A percentile compares a stretch with the other conserved stretches of the same genome.
Evolutionary conservation across 2,797 vertebrate species (phyloP).

Genomic region (Eutrigla gurnardus): DNA sequence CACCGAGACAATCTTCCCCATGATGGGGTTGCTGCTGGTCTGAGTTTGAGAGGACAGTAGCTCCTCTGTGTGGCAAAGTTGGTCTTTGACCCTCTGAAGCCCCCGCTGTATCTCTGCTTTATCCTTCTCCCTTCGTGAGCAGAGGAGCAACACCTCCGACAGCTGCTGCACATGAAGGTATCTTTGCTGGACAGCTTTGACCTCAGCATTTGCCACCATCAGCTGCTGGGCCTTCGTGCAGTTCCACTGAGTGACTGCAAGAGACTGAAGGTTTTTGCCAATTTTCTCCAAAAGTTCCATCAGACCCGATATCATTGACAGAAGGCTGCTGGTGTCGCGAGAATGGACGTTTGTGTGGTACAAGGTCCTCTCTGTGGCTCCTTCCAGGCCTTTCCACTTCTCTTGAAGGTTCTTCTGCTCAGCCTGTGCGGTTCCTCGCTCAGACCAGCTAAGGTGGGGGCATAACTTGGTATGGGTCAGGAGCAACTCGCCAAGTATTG

Average conservation of each 20-base stretch:
- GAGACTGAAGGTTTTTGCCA: conserved; percentile 47
- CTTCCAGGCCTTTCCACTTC: conserved; percentile 84
- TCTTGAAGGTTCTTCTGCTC: conserved; percentile 83
- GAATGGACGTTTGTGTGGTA: conserved; percentile 77
- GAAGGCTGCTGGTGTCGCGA: conserved; percentile 69
- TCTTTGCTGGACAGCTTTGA: conserved; percentile 82
- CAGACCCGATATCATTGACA: conserved; percentile 61
- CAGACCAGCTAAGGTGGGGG: conserved; percentile 77
- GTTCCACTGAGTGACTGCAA: conserved; percentile 55
- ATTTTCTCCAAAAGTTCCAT: conserved; percentile 77
- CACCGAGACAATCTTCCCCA: conserved; percentile 82
- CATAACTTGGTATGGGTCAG: conserved; percentile 75
- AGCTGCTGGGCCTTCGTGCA: conserved; percentile 68
- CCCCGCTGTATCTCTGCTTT: conserved; percentile 78
- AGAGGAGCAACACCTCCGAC: conserved; percentile 80
- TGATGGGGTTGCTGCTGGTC: conserved; percentile 73
- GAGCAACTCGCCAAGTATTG: conserved; percentile 83
- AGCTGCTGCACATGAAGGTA: conserved; percentile 81
- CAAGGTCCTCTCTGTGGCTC: conserved; percentile 77
- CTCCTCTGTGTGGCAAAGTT: conserved; percentile 75
- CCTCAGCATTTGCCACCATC: conserved; percentile 81
- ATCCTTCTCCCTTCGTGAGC: conserved; percentile 84
- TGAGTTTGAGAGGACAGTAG: conserved; percentile 67
- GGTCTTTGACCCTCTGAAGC: conserved; percentile 81
- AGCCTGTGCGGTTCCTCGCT: conserved; percentile 78